Percentiles rank a stretch among this genome's conserved stretches.
These are phyloP conservation scores for Brachyrhaphis roseni DNA, from an alignment of 2,797 vertebrate genomes.

Conservation along the genomic window DNA sequence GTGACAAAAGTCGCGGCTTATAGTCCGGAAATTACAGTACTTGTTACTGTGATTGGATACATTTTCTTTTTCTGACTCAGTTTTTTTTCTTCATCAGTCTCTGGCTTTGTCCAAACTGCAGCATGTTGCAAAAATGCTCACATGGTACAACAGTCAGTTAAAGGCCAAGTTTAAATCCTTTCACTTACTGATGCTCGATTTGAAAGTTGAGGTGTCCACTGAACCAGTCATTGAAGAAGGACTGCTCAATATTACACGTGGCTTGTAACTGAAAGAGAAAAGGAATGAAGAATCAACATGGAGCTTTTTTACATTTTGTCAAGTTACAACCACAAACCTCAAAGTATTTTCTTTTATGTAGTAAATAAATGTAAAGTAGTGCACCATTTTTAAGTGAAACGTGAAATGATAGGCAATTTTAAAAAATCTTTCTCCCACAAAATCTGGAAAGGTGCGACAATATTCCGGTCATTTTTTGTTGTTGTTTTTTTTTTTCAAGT, in stretches of 20 bases:
- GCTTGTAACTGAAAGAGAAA: slow-evolving; percentile 82
- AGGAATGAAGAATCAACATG: background rate
- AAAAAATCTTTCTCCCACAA: too few relatives aligned
- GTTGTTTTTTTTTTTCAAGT: background rate
- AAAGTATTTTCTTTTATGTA: background rate
- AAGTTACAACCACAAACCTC: too few relatives aligned
- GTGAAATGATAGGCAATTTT: background rate
- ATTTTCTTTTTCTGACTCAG: background rate
- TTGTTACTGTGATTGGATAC: background rate
- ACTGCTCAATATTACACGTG: slow-evolving; percentile 95
- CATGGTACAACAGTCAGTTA: too few relatives aligned
- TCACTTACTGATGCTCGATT: slow-evolving; percentile 96
- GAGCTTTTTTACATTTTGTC: background rate
- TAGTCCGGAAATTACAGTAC: too few relatives aligned
- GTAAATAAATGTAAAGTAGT: background rate
- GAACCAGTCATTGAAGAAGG: slow-evolving; percentile 97
- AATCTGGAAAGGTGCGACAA: background rate
- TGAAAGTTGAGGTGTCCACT: slow-evolving; percentile 97
- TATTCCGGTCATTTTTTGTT: background rate
- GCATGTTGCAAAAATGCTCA: background rate
- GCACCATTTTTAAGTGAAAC: background rate
- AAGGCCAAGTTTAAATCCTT: background rate
- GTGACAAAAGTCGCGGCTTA: too few relatives aligned
- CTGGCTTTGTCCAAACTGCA: background rate
- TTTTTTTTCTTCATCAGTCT: background rate